Evolutionary conservation across 2,888 invertebrate species (phyloP).

Genomic region (Hirtodrosophila confusa): DNA sequence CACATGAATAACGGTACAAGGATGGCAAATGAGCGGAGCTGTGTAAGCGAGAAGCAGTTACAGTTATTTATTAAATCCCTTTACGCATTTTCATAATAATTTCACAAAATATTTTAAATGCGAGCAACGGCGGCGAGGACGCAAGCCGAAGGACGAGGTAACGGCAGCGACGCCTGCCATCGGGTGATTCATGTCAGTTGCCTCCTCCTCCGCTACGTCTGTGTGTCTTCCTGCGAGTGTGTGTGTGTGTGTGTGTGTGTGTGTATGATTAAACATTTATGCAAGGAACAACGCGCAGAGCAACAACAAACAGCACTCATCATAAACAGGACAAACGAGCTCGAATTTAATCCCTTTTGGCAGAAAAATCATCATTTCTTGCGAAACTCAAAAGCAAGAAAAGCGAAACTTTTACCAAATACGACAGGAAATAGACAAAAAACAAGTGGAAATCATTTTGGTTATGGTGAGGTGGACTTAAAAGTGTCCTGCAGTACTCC

Average conservation of each 20-base stretch:
- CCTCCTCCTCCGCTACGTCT: constrained; percentile 15
- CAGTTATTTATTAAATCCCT: constrained; percentile 83
- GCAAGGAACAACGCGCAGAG: constrained; percentile 45
- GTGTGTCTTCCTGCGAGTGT: constrained; percentile 13
- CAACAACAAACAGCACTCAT: constrained; percentile 58
- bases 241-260: constrained; percentile 32
- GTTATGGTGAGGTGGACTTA: constrained; percentile 10
- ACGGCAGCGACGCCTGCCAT: constrained; percentile 53
- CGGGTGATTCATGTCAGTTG: constrained; percentile 73
- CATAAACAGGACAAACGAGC: constrained; percentile 78
- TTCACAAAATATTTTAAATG: constrained; percentile 80
- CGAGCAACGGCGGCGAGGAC: constrained; percentile 21
- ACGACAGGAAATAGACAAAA: constrained; percentile 33
- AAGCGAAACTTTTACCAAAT: constrained; percentile 28
- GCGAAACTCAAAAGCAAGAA: constrained; percentile 33
- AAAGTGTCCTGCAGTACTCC: constrained; percentile 1
- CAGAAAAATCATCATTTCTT: constrained; percentile 80
- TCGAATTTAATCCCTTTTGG: constrained; percentile 82
- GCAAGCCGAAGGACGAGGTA: not conserved
- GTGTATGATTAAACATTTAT: constrained; percentile 70
- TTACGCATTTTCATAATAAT: constrained; percentile 83
- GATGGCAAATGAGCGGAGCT: constrained; percentile 44
- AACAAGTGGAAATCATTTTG: constrained; percentile 27
- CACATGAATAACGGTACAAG: constrained; percentile 59
- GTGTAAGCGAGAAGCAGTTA: constrained; percentile 74